A percentile compares a stretch with the other conserved stretches of the same genome.
Conservation (phyloP, 2,113 vertebrate genomes). For the Alaudala cheleensis region DNA sequence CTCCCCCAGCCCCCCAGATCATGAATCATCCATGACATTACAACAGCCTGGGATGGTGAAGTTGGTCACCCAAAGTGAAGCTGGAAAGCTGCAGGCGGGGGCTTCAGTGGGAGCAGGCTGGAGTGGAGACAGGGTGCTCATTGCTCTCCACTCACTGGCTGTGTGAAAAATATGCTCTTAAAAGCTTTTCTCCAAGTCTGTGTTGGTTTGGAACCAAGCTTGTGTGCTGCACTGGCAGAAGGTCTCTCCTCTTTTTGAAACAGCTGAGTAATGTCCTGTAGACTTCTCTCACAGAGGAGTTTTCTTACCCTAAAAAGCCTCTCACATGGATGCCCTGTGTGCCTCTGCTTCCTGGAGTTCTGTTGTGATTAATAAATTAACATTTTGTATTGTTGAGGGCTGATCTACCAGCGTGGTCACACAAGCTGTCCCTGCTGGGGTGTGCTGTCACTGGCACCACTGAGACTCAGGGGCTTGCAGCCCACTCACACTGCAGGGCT, state of each 20-base stretch:
- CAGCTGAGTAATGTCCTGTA: neutral
- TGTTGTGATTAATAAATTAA: neutral
- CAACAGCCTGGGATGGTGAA: neutral
- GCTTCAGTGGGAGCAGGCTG: neutral
- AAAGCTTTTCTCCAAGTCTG: neutral
- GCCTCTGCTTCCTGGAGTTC: neutral
- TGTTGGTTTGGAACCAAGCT: neutral
- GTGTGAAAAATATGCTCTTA: rapidly evolving
- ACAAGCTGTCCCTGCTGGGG: neutral
- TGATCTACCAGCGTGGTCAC: rapidly evolving
- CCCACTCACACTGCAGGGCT: neutral
- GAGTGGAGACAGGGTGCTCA: neutral
- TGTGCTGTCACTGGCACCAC: neutral
- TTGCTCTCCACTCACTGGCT: neutral
- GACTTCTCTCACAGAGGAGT: neutral
- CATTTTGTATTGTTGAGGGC: rapidly evolving
- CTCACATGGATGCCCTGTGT: rapidly evolving
- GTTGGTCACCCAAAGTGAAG: neutral
- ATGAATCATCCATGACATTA: neutral
- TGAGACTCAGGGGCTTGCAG: neutral
- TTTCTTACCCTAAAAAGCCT: neutral
- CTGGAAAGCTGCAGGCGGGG: neutral
- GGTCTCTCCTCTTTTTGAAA: rapidly evolving
- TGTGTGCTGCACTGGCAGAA: neutral
- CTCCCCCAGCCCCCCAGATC: neutral